These are phyloP conservation scores for Clostera curtula DNA, from an alignment of 2,888 invertebrate species.

Conservation along the genomic window DNA sequence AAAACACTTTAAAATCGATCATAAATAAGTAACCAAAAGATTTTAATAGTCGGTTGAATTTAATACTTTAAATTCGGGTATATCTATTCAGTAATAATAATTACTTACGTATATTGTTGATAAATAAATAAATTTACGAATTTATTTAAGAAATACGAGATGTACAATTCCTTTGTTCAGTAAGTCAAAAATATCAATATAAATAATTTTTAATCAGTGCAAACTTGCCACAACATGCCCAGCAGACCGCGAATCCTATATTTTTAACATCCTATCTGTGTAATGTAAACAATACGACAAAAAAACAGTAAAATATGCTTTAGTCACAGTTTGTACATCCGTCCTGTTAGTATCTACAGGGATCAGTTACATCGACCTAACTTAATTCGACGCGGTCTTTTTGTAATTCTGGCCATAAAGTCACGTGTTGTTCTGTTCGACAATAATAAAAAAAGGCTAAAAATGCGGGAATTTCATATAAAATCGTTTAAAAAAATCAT, in stretches of 20 bases:
- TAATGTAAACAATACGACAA: slow-evolving; percentile 19
- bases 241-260: slow-evolving; percentile 37
- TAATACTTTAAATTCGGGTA: too few relatives aligned
- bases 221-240: slow-evolving; percentile 11
- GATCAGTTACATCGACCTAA: slow-evolving; percentile 8
- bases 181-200: slow-evolving; percentile 1
- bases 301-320: slow-evolving; percentile 12
- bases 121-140: too few relatives aligned
- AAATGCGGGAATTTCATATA: too few relatives aligned
- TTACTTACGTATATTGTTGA: too few relatives aligned
- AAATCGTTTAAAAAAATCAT: too few relatives aligned
- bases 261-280: slow-evolving; percentile 18
- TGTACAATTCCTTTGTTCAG: too few relatives aligned
- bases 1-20: too few relatives aligned
- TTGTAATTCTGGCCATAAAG: slow-evolving; percentile 1
- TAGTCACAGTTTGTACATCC: slow-evolving; percentile 18
- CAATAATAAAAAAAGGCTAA: too few relatives aligned
- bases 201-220: not conserved
- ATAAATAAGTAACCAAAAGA: not conserved
- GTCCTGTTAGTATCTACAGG: slow-evolving; percentile 12
- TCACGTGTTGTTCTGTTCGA: not conserved
- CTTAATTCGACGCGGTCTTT: slow-evolving; percentile 12
- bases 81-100: too few relatives aligned
- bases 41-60: too few relatives aligned
- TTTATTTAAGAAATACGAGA: too few relatives aligned